Percentiles rank a stretch among this genome's conserved stretches.
These are phyloP conservation scores for Ophiothrix spiculata DNA, from an alignment of 35 echinoderm and acorn worm genomes.

Conservation along the genomic window DNA sequence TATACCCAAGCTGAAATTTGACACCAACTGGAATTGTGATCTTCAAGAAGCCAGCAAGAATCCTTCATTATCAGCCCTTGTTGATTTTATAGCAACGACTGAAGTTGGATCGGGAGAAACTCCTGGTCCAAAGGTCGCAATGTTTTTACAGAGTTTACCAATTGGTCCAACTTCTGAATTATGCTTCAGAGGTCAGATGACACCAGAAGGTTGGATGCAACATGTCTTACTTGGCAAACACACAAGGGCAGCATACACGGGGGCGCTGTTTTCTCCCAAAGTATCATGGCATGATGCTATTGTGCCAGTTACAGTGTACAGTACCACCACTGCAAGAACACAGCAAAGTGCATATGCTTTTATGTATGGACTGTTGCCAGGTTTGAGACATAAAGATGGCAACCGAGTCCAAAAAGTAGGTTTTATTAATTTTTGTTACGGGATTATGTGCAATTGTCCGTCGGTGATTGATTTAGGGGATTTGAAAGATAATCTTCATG, in stretches of 20 bases:
- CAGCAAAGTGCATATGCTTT: constrained; percentile 68
- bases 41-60: constrained; percentile 8
- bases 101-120: neutral
- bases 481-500: constrained; percentile 22
- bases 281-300: neutral
- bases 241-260: constrained; percentile 16
- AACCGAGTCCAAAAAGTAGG: neutral
- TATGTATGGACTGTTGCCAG: constrained; percentile 48
- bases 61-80: neutral
- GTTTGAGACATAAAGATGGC: neutral
- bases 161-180: neutral
- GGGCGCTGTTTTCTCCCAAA: constrained; percentile 1
- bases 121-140: neutral
- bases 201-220: constrained; percentile 56
- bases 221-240: constrained; percentile 44
- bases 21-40: constrained; percentile 50
- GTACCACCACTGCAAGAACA: constrained; percentile 42
- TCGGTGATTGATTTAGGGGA: constrained; percentile 9
- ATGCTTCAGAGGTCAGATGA: constrained; percentile 41
- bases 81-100: constrained; percentile 2
- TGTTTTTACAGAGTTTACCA: constrained; percentile 16
- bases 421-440: constrained; percentile 37
- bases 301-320: constrained; percentile 13
- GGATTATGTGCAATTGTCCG: constrained; percentile 30
- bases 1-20: constrained; percentile 6